Evolutionary conservation across 2,113 vertebrate genomes (phyloP).

Genomic region (human (Homo sapiens)): GRCh38 chrX:39039501-39040000

Average conservation of each 20-base stretch:
- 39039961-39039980: conserved; percentile 34
- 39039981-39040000: not conserved
- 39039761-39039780: conserved; percentile 65
- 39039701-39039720: conserved; percentile 46
- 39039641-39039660: not conserved
- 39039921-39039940: conserved; percentile 65
- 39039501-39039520: conserved; percentile 43
- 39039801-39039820: conserved; percentile 68
- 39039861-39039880: conserved; percentile 62
- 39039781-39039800: conserved; percentile 51
- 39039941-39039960: conserved; percentile 14
- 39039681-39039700: conserved; percentile 39
- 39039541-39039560: not conserved
- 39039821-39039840: conserved; percentile 66
- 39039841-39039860: conserved; percentile 59
- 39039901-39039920: conserved; percentile 57
- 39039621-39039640: conserved; percentile 51
- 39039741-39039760: conserved; percentile 16
- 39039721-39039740: conserved; percentile 43
- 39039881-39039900: conserved; percentile 70
- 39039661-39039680: conserved; percentile 18
- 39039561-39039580: conserved; percentile 31
- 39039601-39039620: conserved; percentile 38
- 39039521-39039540: conserved; percentile 7
- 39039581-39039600: conserved; percentile 49